These are phyloP conservation scores for Phylloscopus trochilus DNA, from an alignment of 2,113 vertebrate species.

Conservation along the genomic window DNA sequence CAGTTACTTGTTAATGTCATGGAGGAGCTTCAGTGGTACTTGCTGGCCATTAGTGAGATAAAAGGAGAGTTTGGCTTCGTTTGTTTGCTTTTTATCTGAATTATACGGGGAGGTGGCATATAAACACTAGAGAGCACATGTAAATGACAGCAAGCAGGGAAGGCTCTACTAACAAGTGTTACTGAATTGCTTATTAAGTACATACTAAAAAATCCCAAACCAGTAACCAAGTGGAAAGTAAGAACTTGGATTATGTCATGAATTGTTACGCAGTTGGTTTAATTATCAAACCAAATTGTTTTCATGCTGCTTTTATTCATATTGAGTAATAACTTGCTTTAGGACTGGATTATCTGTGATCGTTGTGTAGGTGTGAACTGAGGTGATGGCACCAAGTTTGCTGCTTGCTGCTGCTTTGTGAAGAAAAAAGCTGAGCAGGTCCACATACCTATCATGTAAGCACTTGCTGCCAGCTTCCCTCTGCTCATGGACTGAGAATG, in stretches of 20 bases:
- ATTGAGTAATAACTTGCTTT: slow-evolving; percentile 16
- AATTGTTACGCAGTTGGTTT: not conserved
- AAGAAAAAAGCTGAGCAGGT: slow-evolving; percentile 29
- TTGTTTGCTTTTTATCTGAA: not conserved
- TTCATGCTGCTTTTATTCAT: not conserved
- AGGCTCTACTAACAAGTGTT: not conserved
- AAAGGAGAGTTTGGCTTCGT: not conserved
- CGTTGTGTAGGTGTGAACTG: slow-evolving; percentile 10
- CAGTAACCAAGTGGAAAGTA: not conserved
- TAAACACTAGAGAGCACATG: not conserved
- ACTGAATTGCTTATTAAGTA: not conserved
- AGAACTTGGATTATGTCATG: not conserved
- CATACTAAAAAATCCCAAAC: not conserved
- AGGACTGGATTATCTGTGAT: slow-evolving; percentile 27
- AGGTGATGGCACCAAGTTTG: slow-evolving; percentile 39
- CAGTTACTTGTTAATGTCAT: not conserved
- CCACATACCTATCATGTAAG: slow-evolving; percentile 69
- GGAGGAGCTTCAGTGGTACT: not conserved
- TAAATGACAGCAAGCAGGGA: not conserved
- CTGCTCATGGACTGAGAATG: slow-evolving; percentile 45
- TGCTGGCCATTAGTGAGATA: not conserved
- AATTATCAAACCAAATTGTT: slow-evolving; percentile 24
- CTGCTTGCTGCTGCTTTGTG: slow-evolving; percentile 21
- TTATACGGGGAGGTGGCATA: not conserved
- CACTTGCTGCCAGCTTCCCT: slow-evolving; percentile 64